These are phyloP conservation scores for Euwallacea similis DNA, from an alignment of 1,140 invertebrate species.

Conservation along the genomic window DNA sequence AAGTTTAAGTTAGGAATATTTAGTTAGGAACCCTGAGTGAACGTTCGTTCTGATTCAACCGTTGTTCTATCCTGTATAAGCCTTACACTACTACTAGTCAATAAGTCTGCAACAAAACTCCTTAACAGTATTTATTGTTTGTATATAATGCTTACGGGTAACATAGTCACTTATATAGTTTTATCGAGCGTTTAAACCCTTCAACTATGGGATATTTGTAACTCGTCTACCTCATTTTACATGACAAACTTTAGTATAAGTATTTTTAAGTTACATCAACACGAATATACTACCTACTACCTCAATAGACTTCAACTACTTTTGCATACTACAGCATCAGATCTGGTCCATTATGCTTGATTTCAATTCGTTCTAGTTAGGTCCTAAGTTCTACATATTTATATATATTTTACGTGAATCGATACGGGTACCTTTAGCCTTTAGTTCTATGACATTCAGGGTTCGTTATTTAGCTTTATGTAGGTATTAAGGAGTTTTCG, in stretches of 20 bases:
- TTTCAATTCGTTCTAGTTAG: neutral
- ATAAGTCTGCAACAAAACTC: constrained; percentile 30
- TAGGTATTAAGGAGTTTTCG: neutral
- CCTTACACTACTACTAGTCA: constrained; percentile 26
- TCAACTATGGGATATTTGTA: constrained; percentile 3
- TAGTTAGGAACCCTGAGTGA: constrained; percentile 35
- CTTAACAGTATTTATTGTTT: constrained; percentile 31
- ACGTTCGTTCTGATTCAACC: neutral
- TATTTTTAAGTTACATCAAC: neutral
- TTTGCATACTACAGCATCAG: neutral
- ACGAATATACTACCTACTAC: constrained; percentile 36
- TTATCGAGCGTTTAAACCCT: neutral
- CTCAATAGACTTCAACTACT: constrained; percentile 15
- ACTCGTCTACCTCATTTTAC: constrained; percentile 40
- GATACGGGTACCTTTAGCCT: no score
- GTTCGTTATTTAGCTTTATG: constrained; percentile 34
- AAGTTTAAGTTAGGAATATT: neutral
- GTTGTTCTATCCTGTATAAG: neutral
- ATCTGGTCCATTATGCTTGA: constrained; percentile 4
- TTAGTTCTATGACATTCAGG: constrained; percentile 25
- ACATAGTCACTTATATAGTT: constrained; percentile 16
- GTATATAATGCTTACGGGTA: constrained; percentile 18
- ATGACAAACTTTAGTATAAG: constrained; percentile 25
- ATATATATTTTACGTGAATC: no score
- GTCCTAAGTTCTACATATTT: no score